These are phyloP conservation scores for Clistopyga incitator DNA, from an alignment of 2,888 invertebrate genomes.

Conservation along the genomic window DNA sequence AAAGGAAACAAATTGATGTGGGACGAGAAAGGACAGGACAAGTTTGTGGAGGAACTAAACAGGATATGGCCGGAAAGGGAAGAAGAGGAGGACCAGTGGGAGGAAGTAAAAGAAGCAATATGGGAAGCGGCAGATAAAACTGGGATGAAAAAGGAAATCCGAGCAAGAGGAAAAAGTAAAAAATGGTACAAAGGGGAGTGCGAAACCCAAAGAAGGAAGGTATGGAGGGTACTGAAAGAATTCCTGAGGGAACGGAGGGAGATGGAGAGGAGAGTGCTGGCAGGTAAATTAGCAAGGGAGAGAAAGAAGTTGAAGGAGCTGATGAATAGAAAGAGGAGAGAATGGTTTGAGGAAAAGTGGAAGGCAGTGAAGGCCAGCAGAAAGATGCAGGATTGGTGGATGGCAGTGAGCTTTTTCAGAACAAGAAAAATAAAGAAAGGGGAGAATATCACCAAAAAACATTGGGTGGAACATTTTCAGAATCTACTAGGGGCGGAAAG, in stretches of 20 bases:
- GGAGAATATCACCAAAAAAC: background rate
- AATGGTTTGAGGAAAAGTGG: conserved; percentile 32
- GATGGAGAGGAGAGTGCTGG: background rate
- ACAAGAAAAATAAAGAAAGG: background rate
- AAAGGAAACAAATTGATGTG: background rate
- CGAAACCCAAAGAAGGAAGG: conserved; percentile 27
- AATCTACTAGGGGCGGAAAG: background rate
- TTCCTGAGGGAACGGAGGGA: background rate
- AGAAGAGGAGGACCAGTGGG: conserved; percentile 1
- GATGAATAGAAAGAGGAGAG: conserved; percentile 3
- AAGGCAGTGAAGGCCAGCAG: background rate
- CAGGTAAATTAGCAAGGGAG: background rate
- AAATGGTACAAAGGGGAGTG: conserved; percentile 49
- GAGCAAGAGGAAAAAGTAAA: background rate
- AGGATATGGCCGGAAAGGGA: background rate
- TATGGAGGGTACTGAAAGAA: conserved; percentile 17
- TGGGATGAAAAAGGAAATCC: conserved; percentile 32
- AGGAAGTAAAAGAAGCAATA: conserved; percentile 12
- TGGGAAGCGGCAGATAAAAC: conserved; percentile 15
- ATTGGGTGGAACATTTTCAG: background rate
- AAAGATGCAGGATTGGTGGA: conserved; percentile 1
- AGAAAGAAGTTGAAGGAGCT: conserved; percentile 28
- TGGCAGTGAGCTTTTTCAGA: background rate
- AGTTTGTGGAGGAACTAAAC: background rate
- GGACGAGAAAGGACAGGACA: background rate